Conservation (phyloP, 2,113 vertebrate species). For the Lophius piscatorius region DNA sequence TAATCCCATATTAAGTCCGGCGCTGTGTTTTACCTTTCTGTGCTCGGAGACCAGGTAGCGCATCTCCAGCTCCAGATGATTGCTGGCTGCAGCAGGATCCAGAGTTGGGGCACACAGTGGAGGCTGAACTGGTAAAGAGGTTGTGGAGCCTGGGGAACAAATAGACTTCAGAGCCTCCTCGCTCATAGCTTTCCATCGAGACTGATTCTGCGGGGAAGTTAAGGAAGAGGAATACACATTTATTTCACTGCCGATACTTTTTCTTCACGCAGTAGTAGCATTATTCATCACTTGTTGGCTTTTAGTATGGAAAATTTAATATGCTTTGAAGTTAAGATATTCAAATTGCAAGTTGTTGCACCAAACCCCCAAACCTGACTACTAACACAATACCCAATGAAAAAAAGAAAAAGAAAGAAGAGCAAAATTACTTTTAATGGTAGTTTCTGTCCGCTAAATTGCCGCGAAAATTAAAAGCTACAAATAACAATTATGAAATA, state of each 20-base stretch:
- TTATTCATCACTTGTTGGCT: too few relatives aligned
- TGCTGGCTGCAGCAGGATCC: constrained; percentile 86
- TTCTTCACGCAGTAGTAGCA: background rate
- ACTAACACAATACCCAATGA: background rate
- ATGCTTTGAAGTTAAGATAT: background rate
- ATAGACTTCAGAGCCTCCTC: constrained; percentile 92
- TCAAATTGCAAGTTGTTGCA: background rate
- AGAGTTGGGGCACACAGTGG: constrained; percentile 86
- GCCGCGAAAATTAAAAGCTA: background rate
- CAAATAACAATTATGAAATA: background rate
- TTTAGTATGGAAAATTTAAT: background rate
- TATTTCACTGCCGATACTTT: background rate
- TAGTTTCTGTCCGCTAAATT: background rate
- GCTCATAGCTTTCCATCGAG: constrained; percentile 97
- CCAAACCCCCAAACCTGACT: too few relatives aligned
- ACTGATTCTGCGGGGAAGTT: constrained; percentile 88
- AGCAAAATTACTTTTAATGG: background rate
- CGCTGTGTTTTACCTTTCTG: constrained; percentile 86
- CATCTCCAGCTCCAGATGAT: constrained; percentile 92
- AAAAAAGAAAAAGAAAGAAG: too few relatives aligned
- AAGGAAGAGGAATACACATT: background rate
- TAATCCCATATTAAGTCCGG: background rate
- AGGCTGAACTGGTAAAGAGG: constrained; percentile 86
- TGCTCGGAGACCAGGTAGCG: constrained; percentile 89
- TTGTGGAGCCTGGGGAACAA: constrained; percentile 83